Base-by-base conservation (phyloP, 2,797 vertebrate genomes). In the Lates japonicus region DNA sequence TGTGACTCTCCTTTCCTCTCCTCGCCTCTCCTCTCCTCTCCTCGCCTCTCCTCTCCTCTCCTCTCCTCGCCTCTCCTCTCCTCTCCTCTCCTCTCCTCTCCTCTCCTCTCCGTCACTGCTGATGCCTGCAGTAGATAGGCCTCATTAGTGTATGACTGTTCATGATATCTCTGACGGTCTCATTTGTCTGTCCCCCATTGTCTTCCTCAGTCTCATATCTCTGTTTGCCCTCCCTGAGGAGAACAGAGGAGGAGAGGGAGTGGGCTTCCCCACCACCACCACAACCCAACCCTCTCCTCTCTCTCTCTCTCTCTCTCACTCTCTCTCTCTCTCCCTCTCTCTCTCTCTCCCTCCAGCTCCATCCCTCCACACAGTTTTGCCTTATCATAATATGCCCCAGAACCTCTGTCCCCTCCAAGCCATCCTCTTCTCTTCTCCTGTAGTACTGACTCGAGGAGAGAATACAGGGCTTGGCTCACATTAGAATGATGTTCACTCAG, bases 91-190 rank as follows among this genome's bases (percentile, higher is more conserved):
- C 52, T 12, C 54, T 52, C 67, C 68, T 35, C 81, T 68, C 79
- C 57, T 71, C 44, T 76, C 61, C 54, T 66, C 71, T 67, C 67
- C 22, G 16, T 78, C 87, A 81, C 55, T 72, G 65, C 84, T 88
- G 88, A 89, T 89, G 82, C 84, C 93, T 88, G 76, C 86, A 89
- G 82, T 83, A 92, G 92, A 94, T 90, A 89, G 82, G 76, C 88
- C 91, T 92, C 90, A 92, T 92, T 93, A 93, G 91, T 74, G 83
- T 83, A 87, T 90, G 87, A 93, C 90, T 93, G 92, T 90, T 93
- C 79, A 87, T 92, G 93, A 94, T 94, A 91, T 95, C 90, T 92
- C 88, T 83, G 80, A 87, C 90, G 92, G 88, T 92, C 72, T 93
- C 88, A 93, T 93, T 89, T 87, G 78, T 91, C 82, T 85, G 79